Conservation (phyloP, 2,113 vertebrate species). For the Rhineura floridana region DNA sequence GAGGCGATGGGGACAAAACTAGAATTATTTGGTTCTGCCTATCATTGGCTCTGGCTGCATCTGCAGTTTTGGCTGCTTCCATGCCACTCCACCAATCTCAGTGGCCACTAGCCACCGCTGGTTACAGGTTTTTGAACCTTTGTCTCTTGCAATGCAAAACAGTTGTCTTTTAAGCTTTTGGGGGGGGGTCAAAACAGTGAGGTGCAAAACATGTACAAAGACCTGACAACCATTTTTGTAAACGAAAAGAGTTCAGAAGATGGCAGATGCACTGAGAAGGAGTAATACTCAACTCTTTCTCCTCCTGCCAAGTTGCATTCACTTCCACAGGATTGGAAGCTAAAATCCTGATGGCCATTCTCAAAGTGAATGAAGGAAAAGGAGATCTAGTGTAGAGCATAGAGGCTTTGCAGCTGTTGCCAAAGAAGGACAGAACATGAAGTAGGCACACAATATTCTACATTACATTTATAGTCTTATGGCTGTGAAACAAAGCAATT, state of each 20-base stretch:
- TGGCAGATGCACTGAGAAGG: no score
- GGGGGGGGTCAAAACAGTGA: constrained; percentile 1
- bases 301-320: background rate
- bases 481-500: background rate
- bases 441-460: background rate
- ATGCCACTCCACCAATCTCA: no score
- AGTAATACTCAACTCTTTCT: background rate
- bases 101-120: no score
- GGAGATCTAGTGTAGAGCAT: background rate
- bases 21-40: no score
- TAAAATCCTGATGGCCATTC: background rate
- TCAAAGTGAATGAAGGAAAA: background rate
- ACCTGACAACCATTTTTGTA: background rate
- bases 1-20: no score
- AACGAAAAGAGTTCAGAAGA: no score
- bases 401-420: background rate
- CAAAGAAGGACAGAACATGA: background rate
- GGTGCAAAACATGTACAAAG: background rate
- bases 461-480: background rate
- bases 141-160: background rate
- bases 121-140: background rate
- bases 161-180: background rate
- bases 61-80: no score
- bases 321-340: background rate
- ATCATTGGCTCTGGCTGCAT: no score